These are phyloP conservation scores for Tor tambroides DNA, from an alignment of 2,113 vertebrate species.

Conservation along the genomic window DNA sequence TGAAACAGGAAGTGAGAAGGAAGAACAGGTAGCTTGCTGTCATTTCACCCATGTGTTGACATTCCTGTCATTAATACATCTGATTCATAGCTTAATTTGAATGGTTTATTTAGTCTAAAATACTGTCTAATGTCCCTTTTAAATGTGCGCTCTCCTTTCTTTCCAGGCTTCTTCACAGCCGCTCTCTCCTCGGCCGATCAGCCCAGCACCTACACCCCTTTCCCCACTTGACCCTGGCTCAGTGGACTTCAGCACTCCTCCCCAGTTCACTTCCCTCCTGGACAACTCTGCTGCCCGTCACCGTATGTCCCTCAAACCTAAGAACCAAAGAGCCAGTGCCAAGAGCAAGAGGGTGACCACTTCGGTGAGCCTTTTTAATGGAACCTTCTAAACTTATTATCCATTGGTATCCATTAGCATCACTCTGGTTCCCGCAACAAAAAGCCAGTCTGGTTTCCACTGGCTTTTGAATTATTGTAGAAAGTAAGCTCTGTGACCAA, in stretches of 20 bases:
- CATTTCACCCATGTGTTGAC: conserved; percentile 47
- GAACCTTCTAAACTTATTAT: background rate
- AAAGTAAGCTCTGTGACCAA: background rate
- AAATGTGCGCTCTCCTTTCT: background rate
- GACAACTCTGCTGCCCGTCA: conserved; percentile 94
- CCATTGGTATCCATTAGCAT: background rate
- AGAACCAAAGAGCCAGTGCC: conserved; percentile 85
- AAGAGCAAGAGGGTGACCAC: conserved; percentile 75
- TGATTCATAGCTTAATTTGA: background rate
- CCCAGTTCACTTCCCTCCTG: conserved; percentile 80
- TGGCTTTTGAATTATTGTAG: background rate
- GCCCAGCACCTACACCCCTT: conserved; percentile 56
- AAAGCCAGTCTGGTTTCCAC: background rate
- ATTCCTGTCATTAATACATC: background rate
- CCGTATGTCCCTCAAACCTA: conserved; percentile 90
- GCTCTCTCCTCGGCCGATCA: conserved; percentile 68
- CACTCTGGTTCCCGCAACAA: background rate
- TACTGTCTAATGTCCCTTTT: background rate
- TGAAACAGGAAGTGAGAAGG: conserved; percentile 75
- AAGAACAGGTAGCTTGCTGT: conserved; percentile 70
- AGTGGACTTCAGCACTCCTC: conserved; percentile 81
- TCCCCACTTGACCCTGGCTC: conserved; percentile 58
- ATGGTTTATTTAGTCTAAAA: background rate
- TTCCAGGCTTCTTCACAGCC: conserved; percentile 72
- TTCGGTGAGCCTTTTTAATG: conserved; percentile 72